These are phyloP conservation scores for Cephalopterus ornatus DNA, from an alignment of 2,113 vertebrate genomes.

Conservation along the genomic window DNA sequence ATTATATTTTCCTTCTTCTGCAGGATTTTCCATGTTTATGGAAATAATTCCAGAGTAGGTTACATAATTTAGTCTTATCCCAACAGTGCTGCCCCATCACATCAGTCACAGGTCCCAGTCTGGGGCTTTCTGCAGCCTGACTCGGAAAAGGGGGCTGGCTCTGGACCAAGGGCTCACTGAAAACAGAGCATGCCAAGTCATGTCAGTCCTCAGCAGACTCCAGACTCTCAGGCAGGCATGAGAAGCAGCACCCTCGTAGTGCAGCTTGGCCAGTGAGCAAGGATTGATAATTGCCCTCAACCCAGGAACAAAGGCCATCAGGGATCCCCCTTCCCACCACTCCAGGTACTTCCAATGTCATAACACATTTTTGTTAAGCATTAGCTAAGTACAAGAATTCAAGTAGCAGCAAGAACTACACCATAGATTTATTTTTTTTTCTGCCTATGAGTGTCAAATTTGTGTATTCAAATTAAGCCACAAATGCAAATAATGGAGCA, in stretches of 20 bases:
- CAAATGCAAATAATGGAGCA: background rate
- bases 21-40: background rate
- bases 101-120: accelerated
- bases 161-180: background rate
- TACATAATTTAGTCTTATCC: background rate
- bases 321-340: background rate
- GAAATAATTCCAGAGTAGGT: background rate
- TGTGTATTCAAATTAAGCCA: background rate
- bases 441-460: background rate
- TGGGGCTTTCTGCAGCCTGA: background rate
- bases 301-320: background rate
- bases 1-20: background rate
- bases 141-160: background rate
- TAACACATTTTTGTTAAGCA: background rate
- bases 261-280: background rate
- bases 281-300: background rate
- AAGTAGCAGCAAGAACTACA: background rate
- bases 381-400: background rate
- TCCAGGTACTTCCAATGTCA: background rate
- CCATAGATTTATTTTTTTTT: background rate
- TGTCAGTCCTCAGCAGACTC: background rate
- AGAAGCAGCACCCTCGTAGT: background rate
- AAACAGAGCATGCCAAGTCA: background rate
- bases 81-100: accelerated
- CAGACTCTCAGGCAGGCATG: background rate